Evolutionary conservation across 2,113 vertebrate genomes (phyloP), one percentile per base, ranked within the genome.

Genomic region (Chionodraco myersi): DNA sequence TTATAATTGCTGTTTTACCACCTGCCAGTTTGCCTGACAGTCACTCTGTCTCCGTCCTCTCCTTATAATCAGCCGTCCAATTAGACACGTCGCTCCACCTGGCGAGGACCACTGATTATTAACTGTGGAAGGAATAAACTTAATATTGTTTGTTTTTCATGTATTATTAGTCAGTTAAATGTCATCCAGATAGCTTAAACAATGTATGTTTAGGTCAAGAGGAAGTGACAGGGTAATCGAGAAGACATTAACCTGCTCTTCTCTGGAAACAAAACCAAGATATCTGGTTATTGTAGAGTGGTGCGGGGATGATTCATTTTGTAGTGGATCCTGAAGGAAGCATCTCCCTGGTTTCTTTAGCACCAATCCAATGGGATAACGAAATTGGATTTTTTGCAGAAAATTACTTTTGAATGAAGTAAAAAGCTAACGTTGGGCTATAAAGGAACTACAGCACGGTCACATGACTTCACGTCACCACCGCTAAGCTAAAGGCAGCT

Each of bases 1-100:
- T 89, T 86, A 91, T 93, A 93, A 94, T 92, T 92, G 91, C 87
- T 92, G 88, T 92, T 94, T 90, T 89, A 88, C 85, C 90, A 91
- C 90, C 90, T 92, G 90, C 88, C 89, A 90, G 88, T 88, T 91
- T 63, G 75, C 72, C 86, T 86, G 78, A 85, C 87, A 87, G 86
- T 89, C 84, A 59, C 83, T 89, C 80, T 8, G 61, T 87, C 77
- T 82, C 61, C 49, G 74, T 87, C 81, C 67, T 80, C 82, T 81
- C 76, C 0, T 77, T 67, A 90, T 87, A 82, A 91, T 86, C 86
- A 84, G 84, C 57, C 68, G 14, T 74, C 80, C 90, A 90, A 89
- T 92, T 88, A 90, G 56, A 82, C 16, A 79, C 14, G 48, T 7
- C 75, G 0, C n/a, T 44, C 49, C 68, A 41, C 48, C 26, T 53